These are phyloP conservation scores for Pipra filicauda DNA, from an alignment of 2,113 vertebrate species.

Conservation along the genomic window DNA sequence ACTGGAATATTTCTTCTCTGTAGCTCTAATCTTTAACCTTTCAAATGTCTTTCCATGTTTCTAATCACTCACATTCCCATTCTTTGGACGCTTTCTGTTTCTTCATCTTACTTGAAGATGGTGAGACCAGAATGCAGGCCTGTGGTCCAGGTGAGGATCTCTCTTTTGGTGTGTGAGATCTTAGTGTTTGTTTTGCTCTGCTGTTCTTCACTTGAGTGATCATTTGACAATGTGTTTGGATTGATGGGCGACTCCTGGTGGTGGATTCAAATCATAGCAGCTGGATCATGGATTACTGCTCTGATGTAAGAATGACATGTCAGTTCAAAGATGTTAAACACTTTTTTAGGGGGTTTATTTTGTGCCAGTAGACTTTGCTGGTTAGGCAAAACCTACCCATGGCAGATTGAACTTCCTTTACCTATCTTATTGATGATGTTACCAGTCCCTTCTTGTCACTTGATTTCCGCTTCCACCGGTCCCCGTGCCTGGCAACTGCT, in stretches of 20 bases:
- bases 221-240: neutral
- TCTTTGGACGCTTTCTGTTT: neutral
- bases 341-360: neutral
- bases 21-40: neutral
- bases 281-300: neutral
- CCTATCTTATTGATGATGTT: neutral
- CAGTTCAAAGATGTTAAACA: neutral
- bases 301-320: neutral
- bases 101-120: neutral
- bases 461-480: neutral
- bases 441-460: neutral
- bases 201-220: neutral
- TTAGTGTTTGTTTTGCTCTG: neutral
- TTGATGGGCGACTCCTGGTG: neutral
- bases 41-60: neutral
- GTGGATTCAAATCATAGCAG: neutral
- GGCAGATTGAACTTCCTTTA: neutral
- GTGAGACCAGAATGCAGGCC: neutral
- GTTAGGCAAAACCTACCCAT: rapidly evolving
- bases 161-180: neutral
- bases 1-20: neutral
- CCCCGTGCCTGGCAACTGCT: rapidly evolving
- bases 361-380: neutral
- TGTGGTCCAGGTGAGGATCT: neutral
- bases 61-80: neutral